These are phyloP conservation scores for Peromyscus attwateri DNA, from an alignment of 2,797 vertebrate genomes.

Conservation along the genomic window DNA sequence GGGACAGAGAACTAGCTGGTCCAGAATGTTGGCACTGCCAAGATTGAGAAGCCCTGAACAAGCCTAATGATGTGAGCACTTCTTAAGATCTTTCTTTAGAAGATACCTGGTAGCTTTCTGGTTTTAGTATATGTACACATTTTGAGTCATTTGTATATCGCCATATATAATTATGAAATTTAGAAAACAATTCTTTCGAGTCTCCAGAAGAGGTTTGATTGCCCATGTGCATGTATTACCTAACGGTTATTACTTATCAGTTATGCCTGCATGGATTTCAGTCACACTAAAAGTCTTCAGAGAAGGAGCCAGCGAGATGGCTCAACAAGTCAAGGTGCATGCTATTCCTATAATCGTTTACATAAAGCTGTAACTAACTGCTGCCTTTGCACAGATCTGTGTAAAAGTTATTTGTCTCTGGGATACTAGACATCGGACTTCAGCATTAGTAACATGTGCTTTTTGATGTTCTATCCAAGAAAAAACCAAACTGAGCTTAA, in stretches of 20 bases:
- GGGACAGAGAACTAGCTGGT: neutral
- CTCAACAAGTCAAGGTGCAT: neutral
- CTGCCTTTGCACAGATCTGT: constrained; percentile 11
- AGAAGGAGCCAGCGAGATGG: neutral
- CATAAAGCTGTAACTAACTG: constrained; percentile 36
- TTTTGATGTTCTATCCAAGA: constrained; percentile 33
- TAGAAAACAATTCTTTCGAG: constrained; percentile 23
- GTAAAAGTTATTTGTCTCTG: constrained; percentile 3
- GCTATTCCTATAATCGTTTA: neutral
- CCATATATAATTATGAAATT: constrained; percentile 29
- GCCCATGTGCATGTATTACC: neutral
- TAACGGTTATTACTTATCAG: neutral
- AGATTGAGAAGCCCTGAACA: neutral
- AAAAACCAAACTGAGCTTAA: constrained; percentile 52
- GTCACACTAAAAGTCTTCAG: constrained; percentile 12
- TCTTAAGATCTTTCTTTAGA: constrained; percentile 32
- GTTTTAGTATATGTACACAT: constrained; percentile 11
- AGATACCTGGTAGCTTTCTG: neutral
- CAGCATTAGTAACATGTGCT: constrained; percentile 22
- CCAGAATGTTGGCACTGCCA: neutral
- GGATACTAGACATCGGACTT: constrained; percentile 59
- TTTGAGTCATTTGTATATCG: constrained; percentile 5
- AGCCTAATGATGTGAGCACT: neutral
- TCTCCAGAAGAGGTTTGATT: constrained; percentile 60
- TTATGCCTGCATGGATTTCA: constrained; percentile 33